Evolutionary conservation across 1,140 invertebrate genomes (phyloP).

Genomic region (Drosophila arizonae): DNA sequence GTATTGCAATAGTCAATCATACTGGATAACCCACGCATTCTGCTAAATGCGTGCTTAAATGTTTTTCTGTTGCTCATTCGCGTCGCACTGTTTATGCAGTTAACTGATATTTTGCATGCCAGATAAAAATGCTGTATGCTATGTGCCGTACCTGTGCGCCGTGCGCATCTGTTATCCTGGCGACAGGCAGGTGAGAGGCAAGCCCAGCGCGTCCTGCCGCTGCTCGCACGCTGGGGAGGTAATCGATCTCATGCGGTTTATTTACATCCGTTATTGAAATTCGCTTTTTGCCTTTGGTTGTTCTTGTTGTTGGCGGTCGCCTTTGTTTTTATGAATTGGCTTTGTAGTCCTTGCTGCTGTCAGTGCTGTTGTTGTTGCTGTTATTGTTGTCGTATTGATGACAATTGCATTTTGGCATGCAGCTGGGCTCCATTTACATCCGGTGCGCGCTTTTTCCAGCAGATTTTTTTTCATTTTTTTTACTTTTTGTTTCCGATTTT

Average conservation of each 20-base stretch:
- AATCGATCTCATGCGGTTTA: constrained; percentile 80
- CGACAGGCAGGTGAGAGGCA: constrained; percentile 53
- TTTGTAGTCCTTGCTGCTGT: constrained; percentile 42
- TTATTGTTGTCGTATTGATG: constrained; percentile 56
- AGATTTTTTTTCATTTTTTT: constrained; percentile 44
- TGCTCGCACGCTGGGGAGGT: constrained; percentile 64
- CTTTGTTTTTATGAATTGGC: constrained; percentile 73
- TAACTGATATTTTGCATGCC: constrained; percentile 71
- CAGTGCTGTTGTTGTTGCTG: constrained; percentile 27
- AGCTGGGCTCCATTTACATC: constrained; percentile 73
- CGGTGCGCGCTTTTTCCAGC: constrained; percentile 57
- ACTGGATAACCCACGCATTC: constrained; percentile 13
- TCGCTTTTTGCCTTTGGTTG: constrained; percentile 56
- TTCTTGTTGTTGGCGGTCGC: constrained; percentile 33
- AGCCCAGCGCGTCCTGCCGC: constrained; percentile 22
- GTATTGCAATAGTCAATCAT: not conserved
- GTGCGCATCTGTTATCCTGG: constrained; percentile 72
- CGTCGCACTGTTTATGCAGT: constrained; percentile 39
- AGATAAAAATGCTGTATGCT: constrained; percentile 27
- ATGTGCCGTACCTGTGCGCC: constrained; percentile 47
- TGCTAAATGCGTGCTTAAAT: constrained; percentile 47
- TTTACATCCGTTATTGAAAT: constrained; percentile 80
- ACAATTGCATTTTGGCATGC: constrained; percentile 76
- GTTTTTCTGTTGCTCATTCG: constrained; percentile 36
- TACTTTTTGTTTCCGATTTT: constrained; percentile 42